phyloP scores from a whole-genome alignment of 2,797 vertebrate species.

The Erpetoichthys calabaricus region DNA sequence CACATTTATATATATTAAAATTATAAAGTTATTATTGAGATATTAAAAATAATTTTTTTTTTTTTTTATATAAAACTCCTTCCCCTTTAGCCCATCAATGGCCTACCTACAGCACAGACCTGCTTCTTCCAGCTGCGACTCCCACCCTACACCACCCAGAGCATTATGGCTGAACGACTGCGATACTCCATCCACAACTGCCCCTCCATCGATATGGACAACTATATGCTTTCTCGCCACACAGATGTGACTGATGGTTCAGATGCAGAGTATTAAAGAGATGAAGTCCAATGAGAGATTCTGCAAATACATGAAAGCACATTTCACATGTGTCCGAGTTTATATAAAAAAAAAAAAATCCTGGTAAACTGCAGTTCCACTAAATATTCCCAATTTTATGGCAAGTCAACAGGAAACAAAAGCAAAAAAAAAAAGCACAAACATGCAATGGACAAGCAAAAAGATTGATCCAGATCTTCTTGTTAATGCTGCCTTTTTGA shows the following conservation, averaged over 20 bases:
- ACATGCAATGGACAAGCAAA: too few species aligned
- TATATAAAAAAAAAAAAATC: too few species aligned
- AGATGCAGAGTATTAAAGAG: slow-evolving; percentile 48
- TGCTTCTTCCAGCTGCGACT: slow-evolving; percentile 67
- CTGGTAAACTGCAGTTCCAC: too few species aligned
- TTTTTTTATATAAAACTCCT: neutral
- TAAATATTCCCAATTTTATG: too few species aligned
- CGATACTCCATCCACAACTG: slow-evolving; percentile 72
- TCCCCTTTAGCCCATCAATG: slow-evolving; percentile 47
- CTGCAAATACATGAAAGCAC: slow-evolving; percentile 13
- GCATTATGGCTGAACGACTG: slow-evolving; percentile 52
- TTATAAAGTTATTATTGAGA: too few species aligned
- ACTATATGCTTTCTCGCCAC: slow-evolving; percentile 70
- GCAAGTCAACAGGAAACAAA: too few species aligned
- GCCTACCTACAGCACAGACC: slow-evolving; percentile 66
- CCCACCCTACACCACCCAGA: slow-evolving; percentile 60
- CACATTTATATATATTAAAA: too few species aligned
- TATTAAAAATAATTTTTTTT: too few species aligned
- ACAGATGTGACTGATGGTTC: slow-evolving; percentile 53
- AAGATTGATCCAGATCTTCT: too few species aligned
- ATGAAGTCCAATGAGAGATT: neutral
- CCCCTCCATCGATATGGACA: slow-evolving; percentile 69
- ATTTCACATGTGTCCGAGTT: neutral
- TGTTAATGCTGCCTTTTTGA: too few species aligned
- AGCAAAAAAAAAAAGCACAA: too few species aligned